phyloP scores from a whole-genome alignment of 2,888 invertebrate species.

The Ethmia dodecea region DNA sequence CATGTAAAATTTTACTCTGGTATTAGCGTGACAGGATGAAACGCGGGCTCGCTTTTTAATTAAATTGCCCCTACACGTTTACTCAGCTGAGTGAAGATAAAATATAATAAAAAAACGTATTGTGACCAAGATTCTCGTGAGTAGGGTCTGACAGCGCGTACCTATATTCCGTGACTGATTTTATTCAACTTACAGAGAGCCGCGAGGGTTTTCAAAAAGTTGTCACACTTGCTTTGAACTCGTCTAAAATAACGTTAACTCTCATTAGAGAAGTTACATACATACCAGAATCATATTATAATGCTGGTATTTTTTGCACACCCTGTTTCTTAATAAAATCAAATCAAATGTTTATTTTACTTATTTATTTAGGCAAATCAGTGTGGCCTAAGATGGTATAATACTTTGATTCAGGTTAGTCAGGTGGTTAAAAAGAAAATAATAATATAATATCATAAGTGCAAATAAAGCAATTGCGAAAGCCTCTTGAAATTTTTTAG shows the following conservation, averaged over 20 bases:
- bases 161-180: conserved; percentile 41
- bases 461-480: no score
- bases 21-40: conserved; percentile 1
- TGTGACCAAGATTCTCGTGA: conserved; percentile 42
- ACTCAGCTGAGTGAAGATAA: conserved; percentile 20
- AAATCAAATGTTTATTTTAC: no score
- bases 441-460: no score
- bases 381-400: no score
- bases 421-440: no score
- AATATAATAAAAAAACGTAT: conserved; percentile 16
- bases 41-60: conserved; percentile 30
- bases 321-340: no score
- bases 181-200: conserved; percentile 29
- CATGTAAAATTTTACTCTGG: conserved; percentile 7
- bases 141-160: conserved; percentile 54
- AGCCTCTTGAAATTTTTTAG: no score
- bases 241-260: no score
- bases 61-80: conserved; percentile 26
- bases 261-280: no score
- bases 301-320: no score
- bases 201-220: conserved; percentile 38
- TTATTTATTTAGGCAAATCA: no score
- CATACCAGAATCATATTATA: not conserved
- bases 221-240: conserved; percentile 32
- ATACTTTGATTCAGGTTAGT: no score